Evolutionary conservation across 2,113 vertebrate species (phyloP), one percentile per base, ranked within the genome.

Genomic region (Nettapus auritus): DNA sequence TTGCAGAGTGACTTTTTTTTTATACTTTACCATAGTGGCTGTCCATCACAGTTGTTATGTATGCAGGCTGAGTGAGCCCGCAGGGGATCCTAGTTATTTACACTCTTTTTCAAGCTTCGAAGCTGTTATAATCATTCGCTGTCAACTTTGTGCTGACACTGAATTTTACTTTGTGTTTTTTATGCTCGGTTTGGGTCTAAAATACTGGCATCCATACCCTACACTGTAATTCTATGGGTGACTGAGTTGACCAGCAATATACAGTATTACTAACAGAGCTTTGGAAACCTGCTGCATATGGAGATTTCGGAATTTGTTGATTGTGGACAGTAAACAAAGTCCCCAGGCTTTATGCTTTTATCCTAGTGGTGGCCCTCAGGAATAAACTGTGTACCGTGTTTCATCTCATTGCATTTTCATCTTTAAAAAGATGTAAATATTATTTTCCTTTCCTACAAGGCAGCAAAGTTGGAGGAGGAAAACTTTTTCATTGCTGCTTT

Each of bases 61-160:
- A 98, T 98, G 98, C 98, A 98, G 98, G 94, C 98, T 97, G 98
- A 98, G 98, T 94, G 98, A 98, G 98, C 98, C 98, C 97, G 97
- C 98, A 89, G 98, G 98, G 98, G 98, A 98, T 98, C 98, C 98
- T 97, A 98, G 97, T 98, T 98, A 98, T 98, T 98, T 98, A 98
- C 98, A 98, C 98, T 98, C 98, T 98, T 98, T 98, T 98, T 98
- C 98, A 98, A 98, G 97, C 98, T 98, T 97, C 94, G 97, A 98
- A 98, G 98, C 98, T 98, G 98, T 98, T 98, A 98, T 98, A 98
- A 98, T 98, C 98, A 98, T 98, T 98, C 90, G 97, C 98, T 98
- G 98, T 98, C 98, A 98, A 98, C 98, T 98, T 98, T 98, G 97
- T 98, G 98, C 98, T 98, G 98, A 98, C 98, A 98, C 97, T 95